Percentiles rank a stretch among this genome's conserved stretches.
phyloP scores from a whole-genome alignment of 1,140 invertebrate species.

The Zaprionus ghesquierei region DNA sequence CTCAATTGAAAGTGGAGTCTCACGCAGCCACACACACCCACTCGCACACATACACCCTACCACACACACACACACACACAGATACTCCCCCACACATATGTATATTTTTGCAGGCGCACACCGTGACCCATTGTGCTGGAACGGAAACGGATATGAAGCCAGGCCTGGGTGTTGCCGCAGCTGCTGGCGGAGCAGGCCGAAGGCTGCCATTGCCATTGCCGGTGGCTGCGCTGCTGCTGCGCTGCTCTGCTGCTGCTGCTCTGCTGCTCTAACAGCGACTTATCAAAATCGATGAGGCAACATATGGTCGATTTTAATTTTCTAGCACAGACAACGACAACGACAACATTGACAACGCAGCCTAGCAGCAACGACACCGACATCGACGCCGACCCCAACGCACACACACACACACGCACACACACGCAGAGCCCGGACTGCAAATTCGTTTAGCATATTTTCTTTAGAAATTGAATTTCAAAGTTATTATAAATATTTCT shows the following conservation, averaged over 20 bases:
- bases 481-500: conserved; percentile 79
- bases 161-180: conserved; percentile 35
- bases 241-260: background rate
- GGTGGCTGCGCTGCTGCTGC: background rate
- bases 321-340: conserved; percentile 59
- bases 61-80: background rate
- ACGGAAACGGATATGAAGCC: conserved; percentile 76
- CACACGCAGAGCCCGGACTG: conserved; percentile 1
- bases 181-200: background rate
- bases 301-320: conserved; percentile 79
- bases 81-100: background rate
- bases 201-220: background rate
- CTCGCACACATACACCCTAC: conserved; percentile 6
- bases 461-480: conserved; percentile 79
- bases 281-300: conserved; percentile 79
- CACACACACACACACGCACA: conserved; percentile 5
- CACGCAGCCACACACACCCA: background rate
- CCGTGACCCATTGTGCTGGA: conserved; percentile 66
- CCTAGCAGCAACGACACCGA: background rate
- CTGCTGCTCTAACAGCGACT: conserved; percentile 43
- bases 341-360: conserved; percentile 28
- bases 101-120: conserved; percentile 22
- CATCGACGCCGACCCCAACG: conserved; percentile 6
- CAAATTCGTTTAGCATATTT: conserved; percentile 78
- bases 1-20: conserved; percentile 64